phyloP scores from a whole-genome alignment of 2,113 vertebrate species.

The Crotalus horridus region DNA sequence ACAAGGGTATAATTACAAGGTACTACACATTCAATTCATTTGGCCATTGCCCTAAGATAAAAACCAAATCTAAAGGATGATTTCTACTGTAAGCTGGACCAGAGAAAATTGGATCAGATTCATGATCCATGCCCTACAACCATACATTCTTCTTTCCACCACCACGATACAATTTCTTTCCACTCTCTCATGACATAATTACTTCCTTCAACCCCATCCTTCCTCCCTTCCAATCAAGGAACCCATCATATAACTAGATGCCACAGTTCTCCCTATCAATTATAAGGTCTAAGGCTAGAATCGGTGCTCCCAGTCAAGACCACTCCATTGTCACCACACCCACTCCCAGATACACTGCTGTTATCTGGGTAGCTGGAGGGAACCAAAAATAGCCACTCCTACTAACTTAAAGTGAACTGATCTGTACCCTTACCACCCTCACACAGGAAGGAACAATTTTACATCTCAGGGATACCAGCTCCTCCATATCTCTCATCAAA shows the following conservation, averaged over 20 bases:
- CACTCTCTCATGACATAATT: background rate
- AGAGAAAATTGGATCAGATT: background rate
- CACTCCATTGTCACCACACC: background rate
- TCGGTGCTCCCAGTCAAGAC: background rate
- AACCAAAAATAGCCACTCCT: background rate
- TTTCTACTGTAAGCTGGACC: background rate
- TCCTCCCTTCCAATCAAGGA: background rate
- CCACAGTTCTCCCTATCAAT: background rate
- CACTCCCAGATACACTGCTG: background rate
- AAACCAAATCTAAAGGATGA: background rate
- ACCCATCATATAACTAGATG: background rate
- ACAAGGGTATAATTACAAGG: background rate
- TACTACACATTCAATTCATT: background rate
- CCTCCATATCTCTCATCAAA: background rate
- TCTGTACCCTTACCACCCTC: background rate
- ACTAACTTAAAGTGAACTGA: background rate
- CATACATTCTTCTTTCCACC: background rate
- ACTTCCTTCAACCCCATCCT: background rate
- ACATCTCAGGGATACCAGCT: background rate
- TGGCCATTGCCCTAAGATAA: background rate
- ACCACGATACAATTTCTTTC: background rate
- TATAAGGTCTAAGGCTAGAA: background rate
- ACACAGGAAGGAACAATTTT: background rate
- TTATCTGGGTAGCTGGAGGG: background rate
- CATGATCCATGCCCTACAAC: background rate